phyloP scores from a whole-genome alignment of 2,797 vertebrate genomes.

The Argya squamiceps region DNA sequence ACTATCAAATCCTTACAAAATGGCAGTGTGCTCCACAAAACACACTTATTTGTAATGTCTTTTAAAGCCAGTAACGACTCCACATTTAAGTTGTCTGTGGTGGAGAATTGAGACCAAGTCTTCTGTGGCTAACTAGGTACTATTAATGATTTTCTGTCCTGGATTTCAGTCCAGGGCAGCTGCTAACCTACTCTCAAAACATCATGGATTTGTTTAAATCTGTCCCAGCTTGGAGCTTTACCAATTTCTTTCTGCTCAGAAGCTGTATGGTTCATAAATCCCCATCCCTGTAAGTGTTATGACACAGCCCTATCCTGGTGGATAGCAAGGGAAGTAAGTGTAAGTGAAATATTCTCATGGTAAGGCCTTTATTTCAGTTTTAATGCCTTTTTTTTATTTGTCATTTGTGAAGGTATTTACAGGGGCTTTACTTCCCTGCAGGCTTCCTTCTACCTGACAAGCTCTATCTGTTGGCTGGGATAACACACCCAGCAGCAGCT shows the following conservation, averaged over 20 bases:
- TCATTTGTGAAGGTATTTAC: neutral
- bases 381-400: neutral
- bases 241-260: neutral
- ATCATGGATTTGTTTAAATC: neutral
- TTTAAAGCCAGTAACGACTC: neutral
- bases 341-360: neutral
- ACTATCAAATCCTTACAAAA: neutral
- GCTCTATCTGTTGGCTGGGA: rapidly evolving
- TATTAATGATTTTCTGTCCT: neutral
- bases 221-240: neutral
- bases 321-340: neutral
- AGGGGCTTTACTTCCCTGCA: neutral
- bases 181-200: neutral
- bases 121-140: neutral
- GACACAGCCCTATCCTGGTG: neutral
- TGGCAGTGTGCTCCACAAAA: neutral
- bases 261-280: neutral
- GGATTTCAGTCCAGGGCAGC: neutral
- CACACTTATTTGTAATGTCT: neutral
- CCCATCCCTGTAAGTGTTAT: neutral
- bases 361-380: neutral
- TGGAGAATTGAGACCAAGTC: neutral
- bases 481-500: neutral
- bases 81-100: neutral
- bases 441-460: neutral